These are phyloP conservation scores for Nephrotoma flavescens DNA, from an alignment of 2,888 invertebrate genomes.

Conservation along the genomic window DNA sequence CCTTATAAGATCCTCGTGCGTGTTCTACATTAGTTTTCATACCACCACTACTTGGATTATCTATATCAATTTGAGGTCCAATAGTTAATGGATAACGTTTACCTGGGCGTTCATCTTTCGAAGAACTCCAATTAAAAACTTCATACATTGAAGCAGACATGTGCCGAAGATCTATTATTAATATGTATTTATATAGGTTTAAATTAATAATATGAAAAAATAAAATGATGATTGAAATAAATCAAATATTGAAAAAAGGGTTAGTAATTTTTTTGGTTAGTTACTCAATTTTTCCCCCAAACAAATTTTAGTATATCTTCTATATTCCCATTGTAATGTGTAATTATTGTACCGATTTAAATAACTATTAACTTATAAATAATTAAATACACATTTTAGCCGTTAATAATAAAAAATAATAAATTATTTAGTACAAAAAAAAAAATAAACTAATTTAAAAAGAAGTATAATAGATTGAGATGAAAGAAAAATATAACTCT, in stretches of 20 bases:
- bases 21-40: neutral
- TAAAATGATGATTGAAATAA: neutral
- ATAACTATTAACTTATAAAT: neutral
- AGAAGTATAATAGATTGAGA: neutral
- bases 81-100: slow-evolving; percentile 30
- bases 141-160: slow-evolving; percentile 59
- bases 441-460: neutral
- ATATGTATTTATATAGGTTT: neutral
- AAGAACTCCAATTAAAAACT: slow-evolving; percentile 50
- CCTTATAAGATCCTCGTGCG: slow-evolving; percentile 1
- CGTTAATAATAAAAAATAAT: neutral
- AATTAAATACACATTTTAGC: neutral
- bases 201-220: neutral
- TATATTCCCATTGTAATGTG: neutral
- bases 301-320: neutral
- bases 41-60: slow-evolving; percentile 9
- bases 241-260: neutral
- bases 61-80: slow-evolving; percentile 32
- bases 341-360: neutral
- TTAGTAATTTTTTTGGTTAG: neutral
- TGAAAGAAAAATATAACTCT: neutral
- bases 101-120: slow-evolving; percentile 33
- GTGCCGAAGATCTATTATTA: slow-evolving; percentile 28
- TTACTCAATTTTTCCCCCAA: neutral
- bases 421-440: no score